A percentile compares a stretch with the other conserved stretches of the same genome.
Evolutionary conservation across 1,140 invertebrate species (phyloP).

Genomic region (Pseudomyrmex cubaensis): DNA sequence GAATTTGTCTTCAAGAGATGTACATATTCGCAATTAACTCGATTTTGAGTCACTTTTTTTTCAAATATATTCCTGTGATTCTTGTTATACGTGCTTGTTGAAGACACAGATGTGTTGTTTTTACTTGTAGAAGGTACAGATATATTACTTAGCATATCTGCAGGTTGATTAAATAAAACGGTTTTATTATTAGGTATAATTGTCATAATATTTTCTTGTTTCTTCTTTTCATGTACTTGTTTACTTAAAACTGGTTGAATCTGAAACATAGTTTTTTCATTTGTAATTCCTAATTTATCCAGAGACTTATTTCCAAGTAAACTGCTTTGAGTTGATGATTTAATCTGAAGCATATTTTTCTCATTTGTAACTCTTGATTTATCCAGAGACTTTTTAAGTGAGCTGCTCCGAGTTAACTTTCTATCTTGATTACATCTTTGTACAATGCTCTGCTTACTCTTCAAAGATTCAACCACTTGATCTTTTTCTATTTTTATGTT

Average conservation of each 20-base stretch:
- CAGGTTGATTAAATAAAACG: background rate
- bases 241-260: too few relatives aligned
- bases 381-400: background rate
- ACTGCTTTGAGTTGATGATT: too few relatives aligned
- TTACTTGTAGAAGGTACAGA: background rate
- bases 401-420: background rate
- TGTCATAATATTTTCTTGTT: constrained; percentile 56
- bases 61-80: background rate
- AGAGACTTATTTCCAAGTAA: too few relatives aligned
- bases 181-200: constrained; percentile 52
- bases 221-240: background rate
- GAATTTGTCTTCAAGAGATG: background rate
- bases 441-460: background rate
- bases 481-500: background rate
- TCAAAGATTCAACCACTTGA: background rate
- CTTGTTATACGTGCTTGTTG: too few relatives aligned
- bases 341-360: background rate
- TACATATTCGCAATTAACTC: background rate
- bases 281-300: background rate
- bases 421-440: background rate
- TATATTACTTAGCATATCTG: background rate
- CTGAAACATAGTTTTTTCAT: background rate
- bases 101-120: background rate
- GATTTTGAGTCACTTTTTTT: background rate
- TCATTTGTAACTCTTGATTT: background rate